Evolutionary conservation across 2,888 invertebrate species (phyloP), one percentile per base, ranked within the genome.

Genomic region (Incurvaria masculella): DNA sequence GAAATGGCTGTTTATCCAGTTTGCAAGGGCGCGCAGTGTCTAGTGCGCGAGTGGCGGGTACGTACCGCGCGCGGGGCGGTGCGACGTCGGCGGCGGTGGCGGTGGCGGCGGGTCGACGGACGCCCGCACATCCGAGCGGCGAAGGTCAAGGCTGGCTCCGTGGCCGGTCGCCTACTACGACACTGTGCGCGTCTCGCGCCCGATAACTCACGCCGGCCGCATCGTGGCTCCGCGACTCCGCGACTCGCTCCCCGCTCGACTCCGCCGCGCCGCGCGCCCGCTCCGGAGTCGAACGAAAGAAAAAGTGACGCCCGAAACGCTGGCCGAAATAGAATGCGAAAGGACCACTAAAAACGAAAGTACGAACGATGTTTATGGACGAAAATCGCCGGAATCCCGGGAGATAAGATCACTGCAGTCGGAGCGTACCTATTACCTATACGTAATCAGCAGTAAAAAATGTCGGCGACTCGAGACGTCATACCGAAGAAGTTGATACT

Each of bases 311-410:
- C 67, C 66, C 73, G 68, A 69, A 47, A 75, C 73, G 68, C 69
- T 41, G 75, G 74, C 74, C 72, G 69, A 73, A 74, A 72, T 71
- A 72, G 72, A 70, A 68, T 66, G 65, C 68, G 68, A 70, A 33
- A 33, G 75, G 74, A 73, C 76, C 70, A 64, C 70, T 72, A 76
- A 76, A 78, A 79, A 74, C 71, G 78, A 79, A 76, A 78, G 76
- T 74, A 17, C n/a, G n/a, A n/a, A n/a, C n/a, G n/a, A n/a, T n/a
- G n/a, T n/a, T n/a, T n/a, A n/a, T n/a, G n/a, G n/a, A n/a, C n/a
- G n/a, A n/a, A n/a, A n/a, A n/a, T n/a, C n/a, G n/a, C n/a, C n/a
- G n/a, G n/a, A n/a, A n/a, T n/a, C n/a, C n/a, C n/a, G n/a, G n/a
- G n/a, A n/a, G n/a, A n/a, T n/a, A n/a, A n/a, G n/a, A n/a, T n/a